Base-by-base conservation (phyloP, 2,888 invertebrate species). In the Syrphus vitripennis region DNA sequence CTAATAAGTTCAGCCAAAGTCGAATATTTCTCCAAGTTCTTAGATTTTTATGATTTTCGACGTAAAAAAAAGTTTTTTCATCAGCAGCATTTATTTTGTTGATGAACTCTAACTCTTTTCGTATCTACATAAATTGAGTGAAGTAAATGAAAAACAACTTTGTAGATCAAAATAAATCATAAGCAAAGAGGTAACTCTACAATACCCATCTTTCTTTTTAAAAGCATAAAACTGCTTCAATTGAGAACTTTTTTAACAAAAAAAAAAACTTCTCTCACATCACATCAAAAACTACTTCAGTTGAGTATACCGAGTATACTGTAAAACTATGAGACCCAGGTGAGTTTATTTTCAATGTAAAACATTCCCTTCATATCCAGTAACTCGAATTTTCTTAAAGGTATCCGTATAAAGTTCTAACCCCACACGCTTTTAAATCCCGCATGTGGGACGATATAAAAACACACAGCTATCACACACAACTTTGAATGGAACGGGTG, bases 221-320 rank as follows among this genome's bases (percentile, higher is more conserved):
- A 16, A 21, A n/a, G 40, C 26, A 45, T 26, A n/a, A 12, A 50
- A 50, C 31, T 48, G 1, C 10, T 14, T 7, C n/a, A 4, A 24
- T 40, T 37, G 40, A 57, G 50, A 82, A 82, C 55, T 76, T 76
- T 76, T 29, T 57, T 63, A n/a, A 61, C 69, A 69, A 61, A 45
- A 67, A 74, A n/a, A n/a, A n/a, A n/a, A n/a, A n/a, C n/a, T n/a
- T n/a, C n/a, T n/a, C 61, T 65, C 57, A n/a, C n/a, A n/a, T 21
- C 70, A 75, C 81, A 76, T 65, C 81, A 76, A 76, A 71, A 82
- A 81, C 75, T 76, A 76, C 74, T 70, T 65, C 48, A 50, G 16
- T 71, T 65, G 63, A 76, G 24, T n/a, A 70, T n/a, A n/a, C n/a
- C n/a, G n/a, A n/a, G n/a, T n/a, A n/a, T n/a, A 29, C n/a, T n/a